These are phyloP conservation scores for Tachina lurida DNA, from an alignment of 2,888 invertebrate genomes.

Conservation along the genomic window DNA sequence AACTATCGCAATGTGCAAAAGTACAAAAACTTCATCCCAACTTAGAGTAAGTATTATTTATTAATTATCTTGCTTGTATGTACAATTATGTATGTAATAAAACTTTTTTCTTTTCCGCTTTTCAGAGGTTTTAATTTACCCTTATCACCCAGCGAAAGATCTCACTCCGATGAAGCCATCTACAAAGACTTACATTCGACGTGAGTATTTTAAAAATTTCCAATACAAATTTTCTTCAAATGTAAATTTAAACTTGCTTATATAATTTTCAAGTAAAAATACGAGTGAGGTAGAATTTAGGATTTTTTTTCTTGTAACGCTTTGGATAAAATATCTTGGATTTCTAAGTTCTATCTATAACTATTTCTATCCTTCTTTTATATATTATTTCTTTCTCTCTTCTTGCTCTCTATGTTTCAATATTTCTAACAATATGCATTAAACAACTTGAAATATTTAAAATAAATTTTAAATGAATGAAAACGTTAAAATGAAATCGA, in stretches of 20 bases:
- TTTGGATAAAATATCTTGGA: slow-evolving; percentile 20
- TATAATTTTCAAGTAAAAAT: slow-evolving; percentile 2
- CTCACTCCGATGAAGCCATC: slow-evolving; percentile 91
- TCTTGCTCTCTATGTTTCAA: slow-evolving; percentile 39
- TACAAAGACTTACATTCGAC: slow-evolving; percentile 92
- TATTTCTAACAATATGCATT: slow-evolving; percentile 49
- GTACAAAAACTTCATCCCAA: slow-evolving; percentile 84
- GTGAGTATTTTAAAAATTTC: slow-evolving; percentile 85
- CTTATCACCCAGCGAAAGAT: slow-evolving; percentile 84
- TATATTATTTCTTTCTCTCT: slow-evolving; percentile 53
- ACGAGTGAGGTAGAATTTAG: slow-evolving; percentile 29
- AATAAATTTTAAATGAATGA: slow-evolving; percentile 11
- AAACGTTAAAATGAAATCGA: not conserved
- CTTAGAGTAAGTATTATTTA: slow-evolving; percentile 87
- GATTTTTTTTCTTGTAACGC: slow-evolving; percentile 16
- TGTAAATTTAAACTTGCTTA: slow-evolving; percentile 19
- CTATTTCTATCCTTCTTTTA: slow-evolving; percentile 52
- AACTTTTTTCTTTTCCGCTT: slow-evolving; percentile 48
- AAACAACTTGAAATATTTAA: slow-evolving; percentile 38
- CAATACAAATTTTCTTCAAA: slow-evolving; percentile 2
- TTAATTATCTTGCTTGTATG: too few relatives aligned
- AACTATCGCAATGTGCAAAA: slow-evolving; percentile 91
- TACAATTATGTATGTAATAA: not conserved
- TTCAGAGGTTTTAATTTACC: slow-evolving; percentile 92
- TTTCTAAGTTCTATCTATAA: slow-evolving; percentile 35